Base-by-base conservation (phyloP, 1,140 invertebrate species). In the Cydia pomonella region DNA sequence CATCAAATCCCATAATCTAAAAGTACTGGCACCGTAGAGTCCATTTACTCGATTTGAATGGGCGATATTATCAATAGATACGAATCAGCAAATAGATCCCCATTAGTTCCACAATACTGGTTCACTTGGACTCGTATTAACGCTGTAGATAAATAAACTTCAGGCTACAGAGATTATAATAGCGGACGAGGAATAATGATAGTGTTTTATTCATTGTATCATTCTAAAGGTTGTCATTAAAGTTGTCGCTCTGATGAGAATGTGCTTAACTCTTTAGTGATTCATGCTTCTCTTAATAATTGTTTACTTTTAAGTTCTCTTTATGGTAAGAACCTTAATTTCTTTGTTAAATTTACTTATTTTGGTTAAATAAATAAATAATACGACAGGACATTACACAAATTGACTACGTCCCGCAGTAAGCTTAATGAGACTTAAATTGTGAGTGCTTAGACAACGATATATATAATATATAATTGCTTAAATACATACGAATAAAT, bases 1-100 rank as follows among this genome's bases (percentile, higher is more conserved):
- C 21, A 79, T 82, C 79, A 79, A 78, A 82, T 81, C 72, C 79
- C 75, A 80, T 83, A 84, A 84, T 84, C 81, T 74, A 73, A 76
- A 71, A 82, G 78, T 79, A 80, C 75, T 73, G 80, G 80, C 75
- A 82, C 76, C 79, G 80, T 80, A 78, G 78, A 79, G 79, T 81
- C 80, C 83, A 84, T 85, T 85, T 82, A 82, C 80, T 79, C 79
- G 77, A 82, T 80, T 78, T 87, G 78, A 87, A 86, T 84, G 81
- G 77, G 73, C 75, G 78, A 83, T 78, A 73, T 81, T 85, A 89
- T 89, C 86, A 79, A 79, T 78, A 84, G 87, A 89, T 89, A 80
- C 73, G 74, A 82, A 89, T 89, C 87, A 80, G 80, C 84, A 82
- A 87, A 87, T 79, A 84, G 80, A 81, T 81, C 75, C 50, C 80